These are phyloP conservation scores for Drosophila anomalipes DNA, from an alignment of 2,888 invertebrate genomes.

Conservation along the genomic window DNA sequence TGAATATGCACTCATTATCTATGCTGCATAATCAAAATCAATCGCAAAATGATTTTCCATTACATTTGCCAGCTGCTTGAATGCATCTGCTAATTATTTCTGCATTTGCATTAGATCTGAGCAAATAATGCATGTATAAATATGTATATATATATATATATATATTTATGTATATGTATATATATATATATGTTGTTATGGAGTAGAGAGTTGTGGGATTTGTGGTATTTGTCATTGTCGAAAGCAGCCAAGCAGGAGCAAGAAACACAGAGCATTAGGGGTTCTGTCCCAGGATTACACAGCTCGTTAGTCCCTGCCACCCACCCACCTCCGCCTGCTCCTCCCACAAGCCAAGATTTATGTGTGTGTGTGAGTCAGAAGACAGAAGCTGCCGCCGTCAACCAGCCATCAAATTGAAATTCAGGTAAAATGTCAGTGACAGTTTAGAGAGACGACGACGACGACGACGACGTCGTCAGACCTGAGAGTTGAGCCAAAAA, in stretches of 20 bases:
- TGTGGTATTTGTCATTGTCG: conserved; percentile 31
- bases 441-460: conserved; percentile 32
- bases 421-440: conserved; percentile 78
- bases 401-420: conserved; percentile 70
- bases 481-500: conserved; percentile 56
- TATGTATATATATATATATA: not conserved
- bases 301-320: conserved; percentile 1
- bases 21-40: conserved; percentile 54
- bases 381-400: conserved; percentile 60
- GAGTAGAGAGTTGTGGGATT: conserved; percentile 8
- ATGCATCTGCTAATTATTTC: conserved; percentile 67
- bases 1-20: conserved; percentile 34
- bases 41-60: conserved; percentile 31
- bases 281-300: conserved; percentile 3
- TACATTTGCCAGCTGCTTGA: conserved; percentile 41
- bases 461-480: conserved; percentile 28
- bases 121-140: conserved; percentile 23
- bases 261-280: conserved; percentile 6
- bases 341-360: conserved; percentile 62
- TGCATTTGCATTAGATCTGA: conserved; percentile 34
- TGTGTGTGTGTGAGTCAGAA: conserved; percentile 44
- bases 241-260: conserved; percentile 13
- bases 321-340: not conserved
- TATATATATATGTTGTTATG: not conserved
- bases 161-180: not conserved